Evolutionary conservation across 2,888 invertebrate genomes (phyloP), one percentile per base, ranked within the genome.

Genomic region (Polietes domitor): DNA sequence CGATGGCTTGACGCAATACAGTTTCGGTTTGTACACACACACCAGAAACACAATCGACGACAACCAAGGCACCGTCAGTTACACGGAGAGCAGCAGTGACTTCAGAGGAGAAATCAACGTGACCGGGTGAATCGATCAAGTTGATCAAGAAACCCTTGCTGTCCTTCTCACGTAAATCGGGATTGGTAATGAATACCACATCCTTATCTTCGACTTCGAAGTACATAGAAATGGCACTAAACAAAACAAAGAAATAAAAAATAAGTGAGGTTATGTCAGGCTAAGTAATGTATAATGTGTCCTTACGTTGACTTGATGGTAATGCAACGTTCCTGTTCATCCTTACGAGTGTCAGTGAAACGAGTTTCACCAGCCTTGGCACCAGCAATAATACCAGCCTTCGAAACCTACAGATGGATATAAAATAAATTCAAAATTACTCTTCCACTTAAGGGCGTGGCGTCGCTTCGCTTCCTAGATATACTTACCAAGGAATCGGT

Each of bases 51-150:
- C 99, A 99, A 93, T 99, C 99, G 7, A 99, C 99, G 72, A 99
- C 99, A 77, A 99, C 99, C 84, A 99, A 95, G 89, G 99, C 99
- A 92, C 99, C 99, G 93, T 99, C 99, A 91, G 99, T 99, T 71
- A 99, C 99, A 94, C 99, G 98, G 87, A 99, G 96, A 88, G 99
- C 99, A 90, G 99, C 99, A 77, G 99, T 99, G 88, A 99, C 99
- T 94, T 99, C 99, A 87, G 98, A 98, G 3, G 99, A 99, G 94
- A 99, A 99, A 93, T 99, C 99, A 91, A 99, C 99, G 96, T 99
- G 99, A 87, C 99, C 99, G 88, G 99, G 99, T 21, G 99, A 99
- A 93, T 99, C 99, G 89, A 99, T 99, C 93, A 99, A 94, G 93
- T 99, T 99, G 94, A 99, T 99, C 93, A 99, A 96, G 95, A 99